Evolutionary conservation across 2,888 invertebrate genomes (phyloP), one percentile per base, ranked within the genome.

Genomic region (Copidosoma aretas): DNA sequence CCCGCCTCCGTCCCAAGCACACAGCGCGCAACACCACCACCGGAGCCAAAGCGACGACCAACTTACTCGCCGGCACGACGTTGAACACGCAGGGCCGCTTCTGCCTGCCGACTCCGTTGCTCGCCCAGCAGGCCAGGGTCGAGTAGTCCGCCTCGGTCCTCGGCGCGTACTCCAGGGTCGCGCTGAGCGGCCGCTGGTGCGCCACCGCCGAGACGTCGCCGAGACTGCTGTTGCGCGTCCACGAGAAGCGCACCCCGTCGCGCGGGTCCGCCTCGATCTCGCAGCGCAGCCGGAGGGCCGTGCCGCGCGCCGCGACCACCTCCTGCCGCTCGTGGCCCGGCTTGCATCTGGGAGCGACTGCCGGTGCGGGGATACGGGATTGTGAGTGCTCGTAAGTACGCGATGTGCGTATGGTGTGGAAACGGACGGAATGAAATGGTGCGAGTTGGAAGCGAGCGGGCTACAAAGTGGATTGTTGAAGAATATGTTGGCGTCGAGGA

Each of bases 61-160:
- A 86, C 88, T 87, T 87, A 94, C 94, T 91, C 76, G 93, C 94
- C 77, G 92, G 91, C 77, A 93, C 86, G 68, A 95, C 89, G 84
- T 92, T 90, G 82, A 94, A 93, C 64, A 93, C 84, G 79, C 95
- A 95, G 1, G 95, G 94, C 72, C 88, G 88, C 73, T 88, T 86
- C 84, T 95, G 95, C 75, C 91, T 89, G 39, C 95, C 95, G 19
- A 94, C 90, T 73, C 88, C 89, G 82, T 95, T 95, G 81, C 90
- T 91, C 5, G 94, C 94, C 94, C 94, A 94, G 81, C 95, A 95
- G 8, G 93, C 92, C 24, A 95, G 85, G 77, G 93, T 93, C 71
- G 94, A 94, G 74, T 93, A 88, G 79, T 94, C 94, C 43, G 86
- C 80, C 79, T 86, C 85, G 10, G 80, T 79, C 58, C 81, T 81